These are phyloP conservation scores for Sula dactylatra DNA, from an alignment of 2,113 vertebrate genomes.

Conservation along the genomic window DNA sequence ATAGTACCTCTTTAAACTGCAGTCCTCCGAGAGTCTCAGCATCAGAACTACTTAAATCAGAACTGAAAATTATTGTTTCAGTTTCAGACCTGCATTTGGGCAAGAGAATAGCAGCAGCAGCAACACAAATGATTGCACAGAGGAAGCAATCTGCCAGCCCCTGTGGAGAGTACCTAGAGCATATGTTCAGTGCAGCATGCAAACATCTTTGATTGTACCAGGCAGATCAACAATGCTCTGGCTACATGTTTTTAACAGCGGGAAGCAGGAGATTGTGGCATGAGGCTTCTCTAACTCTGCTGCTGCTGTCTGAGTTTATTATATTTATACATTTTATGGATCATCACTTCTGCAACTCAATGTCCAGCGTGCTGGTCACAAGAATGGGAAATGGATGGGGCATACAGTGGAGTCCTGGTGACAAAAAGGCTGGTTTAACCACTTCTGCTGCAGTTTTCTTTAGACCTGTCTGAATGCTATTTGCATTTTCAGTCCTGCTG, in stretches of 20 bases:
- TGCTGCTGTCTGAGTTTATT: constrained; percentile 44
- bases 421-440: not conserved
- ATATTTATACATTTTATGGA: not conserved
- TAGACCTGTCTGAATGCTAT: not conserved
- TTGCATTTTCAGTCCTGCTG: not conserved
- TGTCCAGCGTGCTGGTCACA: not conserved
- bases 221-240: not conserved
- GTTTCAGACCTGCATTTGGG: not conserved
- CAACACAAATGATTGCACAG: not conserved
- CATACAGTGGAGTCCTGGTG: not conserved
- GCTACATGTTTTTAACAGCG: not conserved
- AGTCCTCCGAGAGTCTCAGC: not conserved
- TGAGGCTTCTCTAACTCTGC: not conserved
- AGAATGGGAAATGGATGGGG: not conserved
- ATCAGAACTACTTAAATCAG: not conserved
- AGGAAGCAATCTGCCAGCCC: constrained; percentile 40
- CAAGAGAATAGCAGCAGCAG: not conserved
- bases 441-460: not conserved
- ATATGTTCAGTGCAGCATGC: constrained; percentile 41
- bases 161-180: not conserved
- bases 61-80: not conserved
- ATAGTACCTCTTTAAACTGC: not conserved
- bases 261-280: constrained; percentile 2
- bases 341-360: not conserved
- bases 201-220: not conserved